Percentiles rank a stretch among this genome's conserved stretches.
Evolutionary conservation across 2,888 invertebrate species (phyloP).

Genomic region (Chrysolina haemoptera): DNA sequence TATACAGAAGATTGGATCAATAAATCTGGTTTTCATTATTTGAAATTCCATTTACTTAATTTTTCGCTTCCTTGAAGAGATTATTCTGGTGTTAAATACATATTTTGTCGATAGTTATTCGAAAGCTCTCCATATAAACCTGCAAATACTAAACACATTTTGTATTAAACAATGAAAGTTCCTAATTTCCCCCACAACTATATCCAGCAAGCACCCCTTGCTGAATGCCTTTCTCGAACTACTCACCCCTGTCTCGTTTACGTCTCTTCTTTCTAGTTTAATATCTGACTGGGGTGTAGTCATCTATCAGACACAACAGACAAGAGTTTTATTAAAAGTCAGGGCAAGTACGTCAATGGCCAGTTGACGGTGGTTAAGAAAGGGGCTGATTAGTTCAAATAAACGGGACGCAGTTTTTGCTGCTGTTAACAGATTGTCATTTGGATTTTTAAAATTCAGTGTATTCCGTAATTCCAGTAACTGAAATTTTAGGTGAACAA

Average conservation of each 20-base stretch:
- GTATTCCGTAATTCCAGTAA: too few species aligned
- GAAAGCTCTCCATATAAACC: too few species aligned
- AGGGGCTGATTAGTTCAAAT: conserved; percentile 38
- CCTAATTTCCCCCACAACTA: conserved; percentile 8
- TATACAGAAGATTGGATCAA: too few species aligned
- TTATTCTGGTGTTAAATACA: too few species aligned
- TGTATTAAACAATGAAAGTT: neutral
- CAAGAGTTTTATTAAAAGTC: conserved; percentile 74
- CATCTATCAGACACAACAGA: conserved; percentile 74
- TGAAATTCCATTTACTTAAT: too few species aligned
- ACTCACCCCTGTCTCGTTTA: conserved; percentile 19
- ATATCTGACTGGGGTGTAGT: conserved; percentile 72
- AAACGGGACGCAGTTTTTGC: conserved; percentile 35
- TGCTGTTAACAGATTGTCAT: conserved; percentile 14
- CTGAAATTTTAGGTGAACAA: too few species aligned
- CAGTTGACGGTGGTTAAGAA: conserved; percentile 44
- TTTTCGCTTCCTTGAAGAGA: too few species aligned
- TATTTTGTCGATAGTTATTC: too few species aligned
- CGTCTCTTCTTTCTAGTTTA: conserved; percentile 64
- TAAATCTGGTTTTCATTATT: too few species aligned
- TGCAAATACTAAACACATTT: neutral
- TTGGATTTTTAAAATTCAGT: too few species aligned
- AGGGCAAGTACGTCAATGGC: conserved; percentile 70
- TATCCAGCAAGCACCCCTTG: neutral
- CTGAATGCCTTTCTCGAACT: conserved; percentile 8